Evolutionary conservation across 2,888 invertebrate species (phyloP).

Genomic region (Ophion obscuratus): DNA sequence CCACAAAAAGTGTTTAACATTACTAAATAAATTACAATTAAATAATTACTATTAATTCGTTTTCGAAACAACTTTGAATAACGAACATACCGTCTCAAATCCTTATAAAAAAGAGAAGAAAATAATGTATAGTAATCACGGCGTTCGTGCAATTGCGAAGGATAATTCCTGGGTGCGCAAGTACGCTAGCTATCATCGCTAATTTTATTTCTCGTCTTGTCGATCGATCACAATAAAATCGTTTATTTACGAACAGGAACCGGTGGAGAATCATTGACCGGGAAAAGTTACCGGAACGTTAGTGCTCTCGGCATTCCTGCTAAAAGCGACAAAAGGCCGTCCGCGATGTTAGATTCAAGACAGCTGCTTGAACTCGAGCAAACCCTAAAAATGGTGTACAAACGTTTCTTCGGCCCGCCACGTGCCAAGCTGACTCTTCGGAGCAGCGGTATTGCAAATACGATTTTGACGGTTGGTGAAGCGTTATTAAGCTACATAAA

Average conservation of each 20-base stretch:
- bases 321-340: neutral
- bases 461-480: slow-evolving; percentile 40
- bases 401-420: slow-evolving; percentile 40
- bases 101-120: too few species aligned
- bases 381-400: slow-evolving; percentile 22
- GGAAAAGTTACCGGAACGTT: slow-evolving; percentile 9
- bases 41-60: too few species aligned
- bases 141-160: neutral
- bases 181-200: neutral
- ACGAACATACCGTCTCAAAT: too few species aligned
- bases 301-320: neutral
- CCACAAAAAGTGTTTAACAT: too few species aligned
- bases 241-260: slow-evolving; percentile 35
- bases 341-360: neutral
- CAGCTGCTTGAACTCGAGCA: slow-evolving; percentile 41
- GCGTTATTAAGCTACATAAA: slow-evolving; percentile 38
- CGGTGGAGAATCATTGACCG: slow-evolving; percentile 26
- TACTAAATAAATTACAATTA: too few species aligned
- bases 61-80: too few species aligned
- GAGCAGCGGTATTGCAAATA: neutral
- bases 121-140: neutral
- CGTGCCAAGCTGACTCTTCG: slow-evolving; percentile 33
- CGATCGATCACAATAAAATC: neutral
- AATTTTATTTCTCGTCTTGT: neutral
- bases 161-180: neutral